phyloP scores from a whole-genome alignment of 2,113 vertebrate species.

The Pygoscelis adeliae region DNA sequence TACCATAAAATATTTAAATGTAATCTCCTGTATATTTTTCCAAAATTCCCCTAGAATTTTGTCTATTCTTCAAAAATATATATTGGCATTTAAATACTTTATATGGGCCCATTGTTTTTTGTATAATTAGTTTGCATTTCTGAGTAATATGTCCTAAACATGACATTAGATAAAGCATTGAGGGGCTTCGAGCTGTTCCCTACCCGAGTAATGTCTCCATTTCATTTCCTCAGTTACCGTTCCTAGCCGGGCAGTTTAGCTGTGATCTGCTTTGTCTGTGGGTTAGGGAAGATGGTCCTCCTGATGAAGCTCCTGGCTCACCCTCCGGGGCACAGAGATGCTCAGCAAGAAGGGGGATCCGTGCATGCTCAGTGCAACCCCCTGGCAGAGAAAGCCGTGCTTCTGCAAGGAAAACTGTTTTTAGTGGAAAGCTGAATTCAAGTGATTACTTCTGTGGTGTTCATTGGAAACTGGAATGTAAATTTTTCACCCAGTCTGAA shows the following conservation, averaged over 20 bases:
- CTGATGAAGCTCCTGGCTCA: too few relatives aligned
- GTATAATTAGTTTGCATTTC: background rate
- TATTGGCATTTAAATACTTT: background rate
- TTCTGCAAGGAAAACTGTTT: background rate
- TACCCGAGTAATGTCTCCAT: background rate
- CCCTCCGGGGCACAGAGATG: background rate
- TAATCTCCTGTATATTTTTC: background rate
- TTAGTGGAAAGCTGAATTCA: background rate
- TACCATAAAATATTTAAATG: background rate
- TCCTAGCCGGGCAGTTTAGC: background rate
- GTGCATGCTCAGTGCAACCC: background rate
- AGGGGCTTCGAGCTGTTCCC: background rate
- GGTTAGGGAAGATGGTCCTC: too few relatives aligned
- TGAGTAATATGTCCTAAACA: background rate
- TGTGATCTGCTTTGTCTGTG: background rate
- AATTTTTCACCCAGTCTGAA: background rate
- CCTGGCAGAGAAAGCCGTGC: background rate
- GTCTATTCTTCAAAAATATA: background rate
- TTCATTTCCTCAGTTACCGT: background rate
- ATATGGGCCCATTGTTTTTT: background rate
- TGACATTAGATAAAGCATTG: background rate
- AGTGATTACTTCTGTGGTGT: background rate
- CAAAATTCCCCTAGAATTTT: too few relatives aligned
- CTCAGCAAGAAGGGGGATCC: background rate
- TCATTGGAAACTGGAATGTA: background rate